Evolutionary conservation across 2,888 invertebrate genomes (phyloP).

Genomic region (Epistrophella euchroma): DNA sequence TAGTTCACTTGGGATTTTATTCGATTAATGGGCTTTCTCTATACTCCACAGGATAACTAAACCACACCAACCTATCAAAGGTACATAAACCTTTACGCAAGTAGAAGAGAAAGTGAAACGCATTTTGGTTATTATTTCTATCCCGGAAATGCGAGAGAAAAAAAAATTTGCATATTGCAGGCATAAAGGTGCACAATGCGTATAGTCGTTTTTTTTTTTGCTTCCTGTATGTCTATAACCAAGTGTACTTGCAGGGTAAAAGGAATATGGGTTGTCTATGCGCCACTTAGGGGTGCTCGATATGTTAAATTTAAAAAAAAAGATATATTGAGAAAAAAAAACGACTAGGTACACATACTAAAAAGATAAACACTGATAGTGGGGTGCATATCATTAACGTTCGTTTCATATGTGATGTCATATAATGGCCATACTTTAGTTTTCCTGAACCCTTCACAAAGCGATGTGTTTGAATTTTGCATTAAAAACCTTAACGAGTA

Average conservation of each 20-base stretch:
- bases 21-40: slow-evolving; percentile 44
- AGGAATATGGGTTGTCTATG: slow-evolving; percentile 36
- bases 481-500: slow-evolving; percentile 59
- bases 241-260: slow-evolving; percentile 25
- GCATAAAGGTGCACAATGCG: slow-evolving; percentile 72
- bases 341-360: slow-evolving; percentile 41
- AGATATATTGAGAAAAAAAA: slow-evolving; percentile 42
- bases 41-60: slow-evolving; percentile 18
- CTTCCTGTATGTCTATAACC: slow-evolving; percentile 54
- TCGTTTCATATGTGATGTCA: slow-evolving; percentile 60
- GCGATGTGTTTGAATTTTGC: slow-evolving; percentile 26
- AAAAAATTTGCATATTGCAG: slow-evolving; percentile 76
- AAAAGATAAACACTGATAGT: slow-evolving; percentile 71
- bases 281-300: slow-evolving; percentile 68
- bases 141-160: slow-evolving; percentile 65
- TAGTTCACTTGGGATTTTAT: slow-evolving; percentile 67
- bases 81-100: too few relatives aligned
- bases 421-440: slow-evolving; percentile 48
- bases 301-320: slow-evolving; percentile 20
- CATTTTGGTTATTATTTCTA: slow-evolving; percentile 20
- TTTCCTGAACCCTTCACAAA: slow-evolving; percentile 37
- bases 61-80: slow-evolving; percentile 21
- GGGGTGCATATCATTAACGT: slow-evolving; percentile 78
- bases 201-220: slow-evolving; percentile 62
- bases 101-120: slow-evolving; percentile 22